These are phyloP conservation scores for Cottus gobio DNA, from an alignment of 2,113 vertebrate genomes.

Conservation along the genomic window DNA sequence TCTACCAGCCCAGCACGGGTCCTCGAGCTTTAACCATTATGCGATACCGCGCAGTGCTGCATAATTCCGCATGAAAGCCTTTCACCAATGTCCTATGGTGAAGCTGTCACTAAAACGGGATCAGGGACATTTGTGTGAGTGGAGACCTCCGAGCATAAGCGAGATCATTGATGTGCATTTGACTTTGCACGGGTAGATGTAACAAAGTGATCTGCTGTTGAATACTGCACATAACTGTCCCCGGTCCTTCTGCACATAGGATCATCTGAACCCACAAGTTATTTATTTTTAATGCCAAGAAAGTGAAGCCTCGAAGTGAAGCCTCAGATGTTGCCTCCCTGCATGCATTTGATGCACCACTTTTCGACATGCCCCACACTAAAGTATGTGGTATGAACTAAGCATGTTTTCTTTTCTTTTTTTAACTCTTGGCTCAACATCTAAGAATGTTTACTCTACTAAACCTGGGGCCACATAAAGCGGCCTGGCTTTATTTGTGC, in stretches of 20 bases:
- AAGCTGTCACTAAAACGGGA: slow-evolving; percentile 13
- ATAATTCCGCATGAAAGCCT: slow-evolving; percentile 51
- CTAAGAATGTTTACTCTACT: slow-evolving; percentile 23
- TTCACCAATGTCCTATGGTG: slow-evolving; percentile 11
- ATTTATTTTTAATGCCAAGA: slow-evolving; percentile 3
- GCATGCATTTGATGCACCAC: neutral
- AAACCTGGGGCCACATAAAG: slow-evolving; percentile 21
- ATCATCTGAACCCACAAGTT: neutral
- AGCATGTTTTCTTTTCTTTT: slow-evolving; percentile 6
- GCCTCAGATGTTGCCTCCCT: neutral
- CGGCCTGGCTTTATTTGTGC: slow-evolving; percentile 17
- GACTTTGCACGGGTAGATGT: slow-evolving; percentile 13
- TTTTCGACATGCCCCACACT: neutral
- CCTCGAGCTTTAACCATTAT: neutral
- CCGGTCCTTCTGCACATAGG: neutral
- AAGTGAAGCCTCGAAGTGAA: neutral
- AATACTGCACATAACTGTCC: neutral
- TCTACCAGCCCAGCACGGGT: slow-evolving; percentile 13
- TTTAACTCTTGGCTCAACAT: slow-evolving; percentile 11
- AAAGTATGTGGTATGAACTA: neutral
- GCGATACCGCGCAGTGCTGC: slow-evolving; percentile 9
- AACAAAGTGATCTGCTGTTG: slow-evolving; percentile 4
- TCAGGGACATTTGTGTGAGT: slow-evolving; percentile 17
- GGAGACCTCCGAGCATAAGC: neutral
- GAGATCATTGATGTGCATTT: slow-evolving; percentile 15